phyloP scores from a whole-genome alignment of 2,113 vertebrate species.

The Takifugu bimaculatus region DNA sequence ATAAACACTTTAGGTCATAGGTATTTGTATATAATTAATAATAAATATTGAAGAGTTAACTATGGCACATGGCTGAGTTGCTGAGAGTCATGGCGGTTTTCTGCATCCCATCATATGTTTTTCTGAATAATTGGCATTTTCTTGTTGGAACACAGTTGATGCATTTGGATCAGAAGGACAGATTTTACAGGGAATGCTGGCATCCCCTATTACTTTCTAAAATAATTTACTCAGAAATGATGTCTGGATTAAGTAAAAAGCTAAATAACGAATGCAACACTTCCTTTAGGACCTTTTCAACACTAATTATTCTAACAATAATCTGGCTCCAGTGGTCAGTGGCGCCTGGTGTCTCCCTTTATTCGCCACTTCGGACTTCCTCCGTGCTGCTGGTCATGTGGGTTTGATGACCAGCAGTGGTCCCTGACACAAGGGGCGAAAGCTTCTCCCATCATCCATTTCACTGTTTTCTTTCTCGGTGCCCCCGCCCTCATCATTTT shows the following conservation, averaged over 20 bases:
- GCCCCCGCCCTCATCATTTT: conserved; percentile 54
- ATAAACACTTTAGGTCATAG: neutral
- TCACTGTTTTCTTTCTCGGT: conserved; percentile 61
- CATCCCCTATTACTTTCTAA: no score
- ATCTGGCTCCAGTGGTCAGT: neutral
- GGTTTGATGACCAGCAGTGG: conserved; percentile 15
- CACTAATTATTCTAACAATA: neutral
- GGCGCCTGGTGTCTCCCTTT: conserved; percentile 14
- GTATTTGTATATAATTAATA: conserved; percentile 6
- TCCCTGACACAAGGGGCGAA: conserved; percentile 19
- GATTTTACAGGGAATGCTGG: neutral
- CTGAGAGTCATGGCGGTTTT: neutral
- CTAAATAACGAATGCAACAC: no score
- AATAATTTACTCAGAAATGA: no score
- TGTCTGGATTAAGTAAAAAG: no score
- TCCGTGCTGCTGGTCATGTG: conserved; percentile 2
- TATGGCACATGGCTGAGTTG: conserved; percentile 22
- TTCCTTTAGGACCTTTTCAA: no score
- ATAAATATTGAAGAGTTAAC: conserved; percentile 25
- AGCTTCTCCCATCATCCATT: conserved; percentile 78
- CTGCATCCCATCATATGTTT: neutral
- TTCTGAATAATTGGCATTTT: conserved; percentile 1
- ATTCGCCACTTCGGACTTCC: conserved; percentile 2
- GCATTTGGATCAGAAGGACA: neutral
- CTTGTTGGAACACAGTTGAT: neutral